Percentiles rank a stretch among this genome's conserved stretches.
These are phyloP conservation scores for Hedya salicella DNA, from an alignment of 2,888 invertebrate genomes.

Conservation along the genomic window DNA sequence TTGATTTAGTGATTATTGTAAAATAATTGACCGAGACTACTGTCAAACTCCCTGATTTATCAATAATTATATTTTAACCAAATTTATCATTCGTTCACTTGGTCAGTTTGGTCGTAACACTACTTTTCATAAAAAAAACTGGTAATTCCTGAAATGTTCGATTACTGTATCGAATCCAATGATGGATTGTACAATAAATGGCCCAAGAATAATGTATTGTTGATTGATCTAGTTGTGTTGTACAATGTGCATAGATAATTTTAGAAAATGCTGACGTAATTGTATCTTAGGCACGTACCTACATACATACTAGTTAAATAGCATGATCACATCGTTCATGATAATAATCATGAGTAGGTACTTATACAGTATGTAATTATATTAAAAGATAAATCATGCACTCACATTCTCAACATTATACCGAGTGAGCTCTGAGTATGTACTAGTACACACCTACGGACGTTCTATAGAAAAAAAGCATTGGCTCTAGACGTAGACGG, in stretches of 20 bases:
- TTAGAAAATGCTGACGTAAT: not conserved
- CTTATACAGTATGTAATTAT: not conserved
- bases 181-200: too few species aligned
- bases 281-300: not conserved
- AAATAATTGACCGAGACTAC: too few species aligned
- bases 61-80: too few species aligned
- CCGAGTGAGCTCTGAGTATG: slow-evolving; percentile 11
- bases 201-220: not conserved
- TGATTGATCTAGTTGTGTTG: too few species aligned
- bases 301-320: not conserved
- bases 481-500: slow-evolving; percentile 31
- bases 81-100: not conserved
- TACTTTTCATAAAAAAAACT: not conserved
- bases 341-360: not conserved
- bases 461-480: slow-evolving; percentile 21
- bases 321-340: not conserved
- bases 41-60: too few species aligned
- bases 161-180: too few species aligned
- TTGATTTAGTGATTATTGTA: too few species aligned
- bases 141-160: not conserved
- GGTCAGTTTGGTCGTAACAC: not conserved
- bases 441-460: slow-evolving; percentile 12
- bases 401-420: not conserved
- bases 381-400: slow-evolving; percentile 13
- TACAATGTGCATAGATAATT: too few species aligned